phyloP scores from a whole-genome alignment of 2,888 invertebrate species.

The Xiphydria camelus region DNA sequence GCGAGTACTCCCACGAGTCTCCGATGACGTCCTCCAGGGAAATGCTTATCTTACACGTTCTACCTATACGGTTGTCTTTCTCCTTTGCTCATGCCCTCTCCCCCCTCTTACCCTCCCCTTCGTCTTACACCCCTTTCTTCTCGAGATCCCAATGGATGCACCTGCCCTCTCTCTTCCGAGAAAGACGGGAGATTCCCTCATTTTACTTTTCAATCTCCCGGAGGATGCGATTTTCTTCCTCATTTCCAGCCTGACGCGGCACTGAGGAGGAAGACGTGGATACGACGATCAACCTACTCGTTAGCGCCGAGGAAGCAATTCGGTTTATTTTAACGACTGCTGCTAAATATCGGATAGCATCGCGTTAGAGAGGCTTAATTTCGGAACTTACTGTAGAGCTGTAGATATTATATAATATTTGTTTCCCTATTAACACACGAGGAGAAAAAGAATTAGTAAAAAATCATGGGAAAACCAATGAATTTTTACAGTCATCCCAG shows the following conservation, averaged over 20 bases:
- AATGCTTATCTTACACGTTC: background rate
- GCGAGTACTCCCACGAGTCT: background rate
- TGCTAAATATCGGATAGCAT: no score
- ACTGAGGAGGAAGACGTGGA: constrained; percentile 7
- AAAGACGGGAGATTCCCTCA: constrained; percentile 28
- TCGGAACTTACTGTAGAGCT: no score
- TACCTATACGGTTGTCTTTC: constrained; percentile 2
- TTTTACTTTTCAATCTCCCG: constrained; percentile 51
- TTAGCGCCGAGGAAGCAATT: constrained; percentile 27
- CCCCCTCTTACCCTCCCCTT: background rate
- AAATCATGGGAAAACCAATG: no score
- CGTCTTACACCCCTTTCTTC: no score
- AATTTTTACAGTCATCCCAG: no score
- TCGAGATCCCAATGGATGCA: background rate
- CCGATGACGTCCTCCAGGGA: constrained; percentile 3
- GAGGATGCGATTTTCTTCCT: constrained; percentile 50
- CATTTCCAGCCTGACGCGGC: constrained; percentile 48
- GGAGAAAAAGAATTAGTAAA: no score
- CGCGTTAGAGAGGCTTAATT: no score
- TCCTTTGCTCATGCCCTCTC: constrained; percentile 1
- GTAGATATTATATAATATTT: no score
- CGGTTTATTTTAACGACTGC: constrained; percentile 26
- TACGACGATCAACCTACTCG: constrained; percentile 14
- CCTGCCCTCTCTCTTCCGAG: background rate
- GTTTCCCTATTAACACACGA: no score